Base-by-base conservation (phyloP, 2,888 invertebrate genomes). In the Parascotia fuliginaria region DNA sequence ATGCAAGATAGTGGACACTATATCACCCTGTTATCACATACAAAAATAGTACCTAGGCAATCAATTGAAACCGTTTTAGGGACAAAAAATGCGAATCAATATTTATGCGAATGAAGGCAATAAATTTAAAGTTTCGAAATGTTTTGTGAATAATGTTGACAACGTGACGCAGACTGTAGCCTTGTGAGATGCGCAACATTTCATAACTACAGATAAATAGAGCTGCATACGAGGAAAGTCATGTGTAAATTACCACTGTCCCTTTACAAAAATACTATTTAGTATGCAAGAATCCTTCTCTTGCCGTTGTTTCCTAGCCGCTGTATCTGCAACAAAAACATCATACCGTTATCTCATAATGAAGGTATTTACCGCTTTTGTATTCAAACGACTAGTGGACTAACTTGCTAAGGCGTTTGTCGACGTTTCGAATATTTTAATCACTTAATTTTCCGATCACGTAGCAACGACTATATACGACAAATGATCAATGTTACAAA, bases 151-250 rank as follows among this genome's bases (percentile, higher is more conserved):
- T 89, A 87, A 88, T 83, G 73, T 79, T 75, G 73, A 68, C 42
- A 24, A 72, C 63, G 72, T 90, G 90, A 91, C 90, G 90, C 82
- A 85, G 81, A 62, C 68, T 61, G 53, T 78, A 87, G 83, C 90
- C 90, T 90, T 86, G 88, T 65, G 64, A 65, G 82, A 82, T 82
- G 81, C 82, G 83, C 79, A 77, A 78, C 80, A 83, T 87, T 87
- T 88, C 79, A 79, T 83, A 84, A 85, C 64, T 55, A 49, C 33
- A 50, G 33, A 46, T 5, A 3, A 24, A 24, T 7, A 6, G 7
- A 3, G 32, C 24, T 36, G 38, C 43, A 42, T 15, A 60, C 41
- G 49, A 53, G 55, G 55, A 65, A 64, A 65, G 58, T 45, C 39
- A 40, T 34, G 33, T 28, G 37, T 14, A 51, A 48, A 42, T 53